Percentiles rank a stretch among this genome's conserved stretches.
These are phyloP conservation scores for Mobula birostris DNA, from an alignment of 2,113 vertebrate species.

Conservation along the genomic window DNA sequence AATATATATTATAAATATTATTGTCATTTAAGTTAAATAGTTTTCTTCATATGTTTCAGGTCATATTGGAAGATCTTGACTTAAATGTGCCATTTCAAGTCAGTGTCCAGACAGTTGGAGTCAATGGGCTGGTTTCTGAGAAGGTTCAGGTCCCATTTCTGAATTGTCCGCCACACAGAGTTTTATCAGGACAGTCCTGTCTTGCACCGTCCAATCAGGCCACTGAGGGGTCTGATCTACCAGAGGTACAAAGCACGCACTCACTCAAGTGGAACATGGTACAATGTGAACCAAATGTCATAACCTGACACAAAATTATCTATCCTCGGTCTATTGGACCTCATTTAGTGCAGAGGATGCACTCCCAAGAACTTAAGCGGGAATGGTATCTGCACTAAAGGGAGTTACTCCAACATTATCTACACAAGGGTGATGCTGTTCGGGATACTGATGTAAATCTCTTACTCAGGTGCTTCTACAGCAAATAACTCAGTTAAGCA, in stretches of 20 bases:
- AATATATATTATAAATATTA: neutral
- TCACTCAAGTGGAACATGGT: too few relatives aligned
- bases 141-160: conserved; percentile 39
- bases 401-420: too few relatives aligned
- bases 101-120: conserved; percentile 47
- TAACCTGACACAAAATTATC: neutral
- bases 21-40: conserved; percentile 1
- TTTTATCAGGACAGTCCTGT: neutral
- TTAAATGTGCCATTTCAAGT: conserved; percentile 45
- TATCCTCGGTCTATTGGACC: too few relatives aligned
- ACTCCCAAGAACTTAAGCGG: too few relatives aligned
- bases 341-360: too few relatives aligned
- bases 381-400: too few relatives aligned
- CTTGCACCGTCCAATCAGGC: neutral
- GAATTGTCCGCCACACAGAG: neutral
- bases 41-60: conserved; percentile 37
- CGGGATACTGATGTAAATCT: too few relatives aligned
- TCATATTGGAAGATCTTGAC: conserved; percentile 48
- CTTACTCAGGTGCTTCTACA: too few relatives aligned
- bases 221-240: neutral
- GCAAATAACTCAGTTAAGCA: too few relatives aligned
- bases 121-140: conserved; percentile 51
- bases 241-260: neutral
- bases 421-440: too few relatives aligned
- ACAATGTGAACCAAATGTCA: neutral